These are phyloP conservation scores for Callionymus lyra DNA, from an alignment of 2,113 vertebrate species.

Conservation along the genomic window DNA sequence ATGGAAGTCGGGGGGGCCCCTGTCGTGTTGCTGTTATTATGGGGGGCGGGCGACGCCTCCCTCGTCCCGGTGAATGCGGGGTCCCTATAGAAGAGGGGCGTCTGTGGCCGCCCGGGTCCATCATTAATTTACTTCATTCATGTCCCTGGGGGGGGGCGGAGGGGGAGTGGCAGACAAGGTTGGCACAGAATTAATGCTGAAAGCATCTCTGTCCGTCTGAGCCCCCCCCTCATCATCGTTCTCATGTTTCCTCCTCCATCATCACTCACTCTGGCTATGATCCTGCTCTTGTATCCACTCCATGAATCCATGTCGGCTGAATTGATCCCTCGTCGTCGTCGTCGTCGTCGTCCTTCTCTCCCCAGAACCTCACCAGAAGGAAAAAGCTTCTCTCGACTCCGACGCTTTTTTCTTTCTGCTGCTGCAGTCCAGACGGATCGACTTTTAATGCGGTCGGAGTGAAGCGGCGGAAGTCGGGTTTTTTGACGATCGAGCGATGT, in stretches of 20 bases:
- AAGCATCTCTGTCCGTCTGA: constrained; percentile 13
- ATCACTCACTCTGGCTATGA: constrained; percentile 35
- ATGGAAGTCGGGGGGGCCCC: constrained; percentile 44
- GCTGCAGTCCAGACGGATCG: constrained; percentile 39
- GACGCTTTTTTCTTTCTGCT: constrained; percentile 17
- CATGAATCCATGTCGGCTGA: constrained; percentile 37
- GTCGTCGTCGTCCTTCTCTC: constrained; percentile 29
- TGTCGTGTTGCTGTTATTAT: constrained; percentile 58
- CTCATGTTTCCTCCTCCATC: constrained; percentile 33
- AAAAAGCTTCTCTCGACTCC: constrained; percentile 37
- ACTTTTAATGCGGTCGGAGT: constrained; percentile 45
- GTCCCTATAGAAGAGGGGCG: constrained; percentile 55
- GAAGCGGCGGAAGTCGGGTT: constrained; percentile 33
- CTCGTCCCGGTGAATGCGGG: constrained; percentile 60
- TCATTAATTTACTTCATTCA: constrained; percentile 66
- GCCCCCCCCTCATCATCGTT: constrained; percentile 27
- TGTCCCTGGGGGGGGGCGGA: constrained; percentile 36
- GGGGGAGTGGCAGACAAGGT: constrained; percentile 47
- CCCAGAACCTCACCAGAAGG: too few species aligned
- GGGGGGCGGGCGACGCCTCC: constrained; percentile 62
- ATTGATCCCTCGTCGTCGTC: constrained; percentile 39
- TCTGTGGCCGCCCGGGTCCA: constrained; percentile 58
- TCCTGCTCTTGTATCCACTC: constrained; percentile 35
- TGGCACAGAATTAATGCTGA: constrained; percentile 33
- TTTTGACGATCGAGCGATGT: constrained; percentile 30